Conservation (phyloP, 2,113 vertebrate species). For the Otis tarda region DNA sequence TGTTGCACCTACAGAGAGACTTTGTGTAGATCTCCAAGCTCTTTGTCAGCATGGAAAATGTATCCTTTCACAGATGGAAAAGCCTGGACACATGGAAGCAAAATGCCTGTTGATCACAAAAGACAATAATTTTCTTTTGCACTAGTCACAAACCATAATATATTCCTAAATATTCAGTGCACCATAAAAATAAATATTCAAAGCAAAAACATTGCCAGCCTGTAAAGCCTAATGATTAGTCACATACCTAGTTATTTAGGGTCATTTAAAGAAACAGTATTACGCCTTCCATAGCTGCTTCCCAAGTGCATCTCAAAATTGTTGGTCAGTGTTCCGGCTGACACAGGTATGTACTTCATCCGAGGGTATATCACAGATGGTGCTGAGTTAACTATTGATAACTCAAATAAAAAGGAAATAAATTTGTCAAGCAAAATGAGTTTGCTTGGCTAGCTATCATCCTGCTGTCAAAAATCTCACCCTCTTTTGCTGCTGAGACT, state of each 20-base stretch:
- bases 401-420: background rate
- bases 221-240: background rate
- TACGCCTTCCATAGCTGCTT: background rate
- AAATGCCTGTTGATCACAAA: background rate
- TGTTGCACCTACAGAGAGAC: background rate
- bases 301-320: background rate
- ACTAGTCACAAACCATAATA: background rate
- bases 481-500: background rate
- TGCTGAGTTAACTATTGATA: background rate
- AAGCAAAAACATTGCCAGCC: background rate
- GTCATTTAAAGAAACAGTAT: background rate
- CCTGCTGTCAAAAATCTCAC: background rate
- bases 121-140: background rate
- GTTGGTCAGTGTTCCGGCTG: background rate
- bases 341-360: background rate
- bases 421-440: background rate
- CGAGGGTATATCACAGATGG: background rate
- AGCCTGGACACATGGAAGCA: background rate
- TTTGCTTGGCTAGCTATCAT: background rate
- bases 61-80: background rate
- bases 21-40: background rate
- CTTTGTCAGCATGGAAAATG: background rate
- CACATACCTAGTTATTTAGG: background rate
- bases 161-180: background rate
- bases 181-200: background rate